Base-by-base conservation (phyloP, 2,888 invertebrate species). In the Coelopa pilipes region DNA sequence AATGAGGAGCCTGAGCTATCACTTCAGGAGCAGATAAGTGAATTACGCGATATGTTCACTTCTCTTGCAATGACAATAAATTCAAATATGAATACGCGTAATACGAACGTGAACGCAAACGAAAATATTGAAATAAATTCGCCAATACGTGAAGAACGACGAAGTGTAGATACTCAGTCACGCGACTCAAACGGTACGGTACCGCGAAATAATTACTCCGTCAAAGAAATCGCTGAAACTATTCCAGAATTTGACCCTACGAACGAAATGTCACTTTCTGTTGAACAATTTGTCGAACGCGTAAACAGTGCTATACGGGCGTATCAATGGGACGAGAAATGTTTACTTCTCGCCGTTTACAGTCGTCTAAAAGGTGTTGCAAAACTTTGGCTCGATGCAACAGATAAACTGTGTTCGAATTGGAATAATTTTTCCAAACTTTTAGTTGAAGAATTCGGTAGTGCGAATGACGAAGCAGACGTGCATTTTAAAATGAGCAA, bases 151-250 rank as follows among this genome's bases (percentile, higher is more conserved):
- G 21, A 59, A 55, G 55, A 55, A 15, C 34, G 34, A 34, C 34
- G 34, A 34, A 34, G 34, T 34, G 34, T 34, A 34, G 34, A 34
- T 34, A 34, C 34, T 34, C 34, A 2, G 34, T 34, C 34, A 34
- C 34, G 34, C 34, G 34, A 34, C 34, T 34, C 34, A 34, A 55
- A 10, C 19, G 7, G 55, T 19, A 17, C 55, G 19, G 17, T 55
- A 55, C 1, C 7, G 9, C 55, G 55, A 55, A 15, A 10, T 55
- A n/a, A n/a, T n/a, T 55, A 55, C 15, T 70, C 60, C 1, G 74
- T 75, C 21, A 71, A 65, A n/a, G 74, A 77, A 67, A 76, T 75
- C n/a, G 68, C 74, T 0, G 76, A 76, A 45, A 75, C 68, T 0
- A 46, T 76, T 0, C 73, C 74, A 0, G 69, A 74, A 15, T 75